Evolutionary conservation across 2,113 vertebrate genomes (phyloP), one percentile per base, ranked within the genome.

Genomic region (Sturnira hondurensis): DNA sequence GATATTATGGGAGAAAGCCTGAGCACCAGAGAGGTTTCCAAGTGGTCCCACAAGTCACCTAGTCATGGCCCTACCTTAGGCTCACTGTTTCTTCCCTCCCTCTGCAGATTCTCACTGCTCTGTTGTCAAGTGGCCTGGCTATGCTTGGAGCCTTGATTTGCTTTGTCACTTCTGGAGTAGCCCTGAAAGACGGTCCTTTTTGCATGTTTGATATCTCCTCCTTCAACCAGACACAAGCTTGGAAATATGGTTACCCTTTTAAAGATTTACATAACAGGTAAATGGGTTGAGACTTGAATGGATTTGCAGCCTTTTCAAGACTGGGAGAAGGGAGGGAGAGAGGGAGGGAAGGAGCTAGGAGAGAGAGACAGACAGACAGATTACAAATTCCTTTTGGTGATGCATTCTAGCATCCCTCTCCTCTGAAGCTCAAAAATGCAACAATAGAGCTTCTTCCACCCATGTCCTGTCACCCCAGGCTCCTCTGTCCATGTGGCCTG

Each of bases 161-260:
- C 90, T 98, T 99, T 6, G 22, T 98, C 26, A 92, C 98, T 31
- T 98, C 97, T 0, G 98, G 98, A 13, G 96, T 97, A 82, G 98
- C 98, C 7, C 88, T 99, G 97, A 98, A 98, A 94, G 96, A 98
- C 0, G 99, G 99, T 16, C 99, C 99, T 11, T 98, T 98, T 56
- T 99, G 99, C 96, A 94, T 98, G 96, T 98, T 98, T 17, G 97
- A 97, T 0, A 20, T 65, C 56, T 92, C 96, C 0, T 50, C 81
- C 76, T 89, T 78, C 70, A 74, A 96, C 80, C 97, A 81, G 0
- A 95, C 92, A 2, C 50, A 15, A 0, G 43, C 76, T 4, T 95
- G 93, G 76, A 86, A 91, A 76, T 98, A 98, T 92, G 98, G 97
- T 3, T 99, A 99, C 82, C 98, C 98, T 17, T 99, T 98, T 94